Base-by-base conservation (phyloP, 1,140 invertebrate genomes). In the Drosophila bocqueti region DNA sequence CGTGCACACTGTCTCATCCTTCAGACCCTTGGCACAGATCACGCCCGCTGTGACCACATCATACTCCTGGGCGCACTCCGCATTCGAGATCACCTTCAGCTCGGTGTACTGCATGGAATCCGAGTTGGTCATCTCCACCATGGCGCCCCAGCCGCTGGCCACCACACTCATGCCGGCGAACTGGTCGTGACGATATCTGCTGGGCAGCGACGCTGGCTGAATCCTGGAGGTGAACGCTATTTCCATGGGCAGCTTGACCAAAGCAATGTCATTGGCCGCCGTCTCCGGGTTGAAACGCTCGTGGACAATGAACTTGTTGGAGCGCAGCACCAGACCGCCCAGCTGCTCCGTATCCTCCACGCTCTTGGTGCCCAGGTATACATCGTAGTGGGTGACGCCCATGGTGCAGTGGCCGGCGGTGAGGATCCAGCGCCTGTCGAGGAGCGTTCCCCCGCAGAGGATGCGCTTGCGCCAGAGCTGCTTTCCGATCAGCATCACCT, bases 371-470 rank as follows among this genome's bases (percentile, higher is more conserved):
- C 92, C 92, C 81, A 93, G 15, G 24, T 93, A 92, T 2, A 93
- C 78, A 55, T 93, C 92, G 43, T 77, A 93, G 15, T 92, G 90
- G 24, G 90, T 92, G 34, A 93, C 92, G 1, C 92, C 92, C 83
- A 96, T 97, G 24, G 97, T 94, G 83, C 96, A 97, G 85, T 97
- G 96, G 50, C 96, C 96, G 15, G 96, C 96, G 15, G 96, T 97
- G 29, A 97, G 92, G 31, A 97, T 94, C 92, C 96, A 96, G 6
- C 94, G 93, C 2, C 94, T 86, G 75, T 96, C 96, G 64, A 97
- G 95, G 15, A 97, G 91, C 0, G 96, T 96, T 59, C 96, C 96
- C 42, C 96, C 96, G 78, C 96, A 97, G 1, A 97, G 82, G 10
- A 92, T 91, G 24, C 92, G 90, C 29, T 91, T 92, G 50, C 92